Evolutionary conservation across 2,797 vertebrate genomes (phyloP).

Genomic region (Eulemur albifrons): DNA sequence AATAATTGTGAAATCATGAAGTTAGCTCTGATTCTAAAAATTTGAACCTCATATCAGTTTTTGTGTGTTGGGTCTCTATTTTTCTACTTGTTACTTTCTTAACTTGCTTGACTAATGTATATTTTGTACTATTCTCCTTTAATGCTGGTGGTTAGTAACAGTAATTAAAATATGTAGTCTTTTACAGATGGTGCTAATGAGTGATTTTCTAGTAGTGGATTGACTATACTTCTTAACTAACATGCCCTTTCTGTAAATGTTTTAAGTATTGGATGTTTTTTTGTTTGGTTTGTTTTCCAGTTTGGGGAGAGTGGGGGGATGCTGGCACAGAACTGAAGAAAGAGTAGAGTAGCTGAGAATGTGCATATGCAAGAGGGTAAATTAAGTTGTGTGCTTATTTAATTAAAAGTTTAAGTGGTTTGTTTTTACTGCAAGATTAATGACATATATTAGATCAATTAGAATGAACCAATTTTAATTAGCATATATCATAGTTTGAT

Average conservation of each 20-base stretch:
- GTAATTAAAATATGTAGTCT: constrained; percentile 55
- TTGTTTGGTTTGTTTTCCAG: constrained; percentile 28
- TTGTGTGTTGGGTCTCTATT: not conserved
- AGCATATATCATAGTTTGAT: constrained; percentile 53
- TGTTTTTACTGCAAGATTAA: constrained; percentile 66
- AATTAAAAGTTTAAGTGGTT: constrained; percentile 74
- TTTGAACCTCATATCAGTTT: not conserved
- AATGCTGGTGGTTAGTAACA: constrained; percentile 26
- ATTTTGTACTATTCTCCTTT: constrained; percentile 35
- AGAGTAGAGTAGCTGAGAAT: constrained; percentile 49
- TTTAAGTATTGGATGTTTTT: constrained; percentile 42
- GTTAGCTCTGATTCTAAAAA: constrained; percentile 50
- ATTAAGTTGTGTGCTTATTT: constrained; percentile 72
- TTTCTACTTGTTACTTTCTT: constrained; percentile 43
- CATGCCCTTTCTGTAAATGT: constrained; percentile 48
- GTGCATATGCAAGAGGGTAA: constrained; percentile 56
- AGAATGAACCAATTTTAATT: constrained; percentile 65
- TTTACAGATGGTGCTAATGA: constrained; percentile 62
- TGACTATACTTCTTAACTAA: constrained; percentile 59
- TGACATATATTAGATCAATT: constrained; percentile 58
- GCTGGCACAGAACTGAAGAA: constrained; percentile 46
- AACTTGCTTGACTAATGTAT: not conserved
- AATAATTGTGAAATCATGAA: constrained; percentile 56
- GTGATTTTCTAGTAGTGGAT: constrained; percentile 45
- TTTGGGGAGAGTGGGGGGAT: not conserved